Evolutionary conservation across 2,888 invertebrate genomes (phyloP).

Genomic region (Melanchra persicariae): DNA sequence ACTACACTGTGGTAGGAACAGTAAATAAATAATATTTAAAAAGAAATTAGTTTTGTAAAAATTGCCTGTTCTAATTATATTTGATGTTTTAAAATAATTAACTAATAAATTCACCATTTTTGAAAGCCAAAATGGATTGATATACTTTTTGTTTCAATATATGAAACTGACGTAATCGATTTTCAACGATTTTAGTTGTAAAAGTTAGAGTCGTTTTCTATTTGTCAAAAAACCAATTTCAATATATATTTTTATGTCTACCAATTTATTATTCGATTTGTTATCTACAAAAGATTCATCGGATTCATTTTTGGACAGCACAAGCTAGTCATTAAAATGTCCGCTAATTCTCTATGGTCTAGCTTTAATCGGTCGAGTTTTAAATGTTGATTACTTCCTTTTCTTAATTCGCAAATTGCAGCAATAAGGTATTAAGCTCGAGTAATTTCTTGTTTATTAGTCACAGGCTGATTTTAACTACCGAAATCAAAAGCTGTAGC

Average conservation of each 20-base stretch:
- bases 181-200: background rate
- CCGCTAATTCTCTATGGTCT: background rate
- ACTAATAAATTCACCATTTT: too few species aligned
- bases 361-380: background rate
- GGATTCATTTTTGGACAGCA: background rate
- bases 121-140: background rate
- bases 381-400: slow-evolving; percentile 13
- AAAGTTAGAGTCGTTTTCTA: background rate
- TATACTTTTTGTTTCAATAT: background rate
- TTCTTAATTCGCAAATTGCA: background rate
- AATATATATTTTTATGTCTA: slow-evolving; percentile 12
- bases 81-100: too few species aligned
- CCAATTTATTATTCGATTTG: background rate
- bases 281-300: background rate
- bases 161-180: background rate
- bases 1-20: too few species aligned
- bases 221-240: slow-evolving; percentile 8
- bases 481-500: background rate
- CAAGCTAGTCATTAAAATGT: slow-evolving; percentile 10
- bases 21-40: too few species aligned
- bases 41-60: too few species aligned
- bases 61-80: too few species aligned
- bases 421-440: background rate
- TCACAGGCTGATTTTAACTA: background rate
- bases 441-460: background rate